Percentiles rank a stretch among this genome's conserved stretches.
Evolutionary conservation across 2,888 invertebrate species (phyloP).

Genomic region (Eutolmus rufibarbis): DNA sequence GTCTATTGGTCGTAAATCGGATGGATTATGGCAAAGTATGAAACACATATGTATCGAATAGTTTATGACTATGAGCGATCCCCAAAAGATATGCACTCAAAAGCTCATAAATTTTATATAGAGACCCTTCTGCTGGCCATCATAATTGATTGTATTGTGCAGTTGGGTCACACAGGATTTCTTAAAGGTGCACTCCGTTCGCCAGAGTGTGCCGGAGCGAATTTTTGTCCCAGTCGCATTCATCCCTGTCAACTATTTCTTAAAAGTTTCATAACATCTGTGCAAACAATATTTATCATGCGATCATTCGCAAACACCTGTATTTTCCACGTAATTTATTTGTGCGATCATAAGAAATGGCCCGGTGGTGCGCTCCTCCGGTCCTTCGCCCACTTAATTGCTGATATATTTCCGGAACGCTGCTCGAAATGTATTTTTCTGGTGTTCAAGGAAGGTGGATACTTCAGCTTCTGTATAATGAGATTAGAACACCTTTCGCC

Average conservation of each 20-base stretch:
- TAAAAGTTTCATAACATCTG: conserved; percentile 10
- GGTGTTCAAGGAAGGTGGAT: conserved; percentile 6
- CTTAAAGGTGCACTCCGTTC: background rate
- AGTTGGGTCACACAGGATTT: background rate
- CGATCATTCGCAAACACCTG: conserved; percentile 11
- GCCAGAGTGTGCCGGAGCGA: background rate
- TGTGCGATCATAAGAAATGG: background rate
- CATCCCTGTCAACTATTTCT: background rate
- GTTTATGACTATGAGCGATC: background rate
- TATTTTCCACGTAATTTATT: conserved; percentile 24
- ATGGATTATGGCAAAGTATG: background rate
- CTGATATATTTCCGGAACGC: conserved; percentile 17
- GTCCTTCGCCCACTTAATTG: background rate
- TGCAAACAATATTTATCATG: conserved; percentile 26
- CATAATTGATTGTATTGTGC: background rate
- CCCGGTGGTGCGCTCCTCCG: background rate
- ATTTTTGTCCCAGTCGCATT: background rate
- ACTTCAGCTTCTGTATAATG: conserved; percentile 16
- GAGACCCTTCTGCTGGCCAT: background rate
- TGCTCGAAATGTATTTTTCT: background rate
- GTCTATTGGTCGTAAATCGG: background rate
- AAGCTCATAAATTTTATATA: background rate
- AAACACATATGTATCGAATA: background rate
- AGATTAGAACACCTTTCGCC: conserved; percentile 2
- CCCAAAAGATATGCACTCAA: background rate